A percentile compares a stretch with the other conserved stretches of the same genome.
These are phyloP conservation scores for Scatophagus argus DNA, from an alignment of 2,113 vertebrate genomes.

Conservation along the genomic window DNA sequence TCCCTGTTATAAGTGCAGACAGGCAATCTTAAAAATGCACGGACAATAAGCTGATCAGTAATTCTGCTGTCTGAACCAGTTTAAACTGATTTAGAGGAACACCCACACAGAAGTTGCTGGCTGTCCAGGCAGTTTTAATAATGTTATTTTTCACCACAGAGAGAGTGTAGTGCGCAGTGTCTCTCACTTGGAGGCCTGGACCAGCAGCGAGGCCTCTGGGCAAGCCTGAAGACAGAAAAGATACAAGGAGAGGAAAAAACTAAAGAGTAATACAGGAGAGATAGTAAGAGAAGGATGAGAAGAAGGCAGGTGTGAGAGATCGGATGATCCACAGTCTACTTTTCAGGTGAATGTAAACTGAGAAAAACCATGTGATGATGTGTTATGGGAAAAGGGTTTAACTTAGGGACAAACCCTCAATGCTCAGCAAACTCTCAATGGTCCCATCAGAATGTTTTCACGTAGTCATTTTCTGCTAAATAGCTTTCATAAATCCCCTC, in stretches of 20 bases:
- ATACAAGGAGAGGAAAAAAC: neutral
- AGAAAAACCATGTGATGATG: no score
- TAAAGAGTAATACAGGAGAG: neutral
- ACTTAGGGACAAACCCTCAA: neutral
- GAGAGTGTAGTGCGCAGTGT: conserved; percentile 9
- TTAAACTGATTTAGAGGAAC: conserved; percentile 30
- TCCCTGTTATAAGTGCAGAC: neutral
- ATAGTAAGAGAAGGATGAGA: conserved; percentile 2
- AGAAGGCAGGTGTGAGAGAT: neutral
- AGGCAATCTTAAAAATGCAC: conserved; percentile 22
- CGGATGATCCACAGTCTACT: no score
- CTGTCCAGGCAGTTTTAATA: conserved; percentile 28
- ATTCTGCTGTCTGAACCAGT: conserved; percentile 46
- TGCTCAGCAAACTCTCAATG: no score
- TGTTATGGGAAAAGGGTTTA: no score
- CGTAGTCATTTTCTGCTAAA: neutral
- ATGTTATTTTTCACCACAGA: conserved; percentile 40
- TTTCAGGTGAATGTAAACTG: no score
- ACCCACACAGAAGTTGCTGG: conserved; percentile 23
- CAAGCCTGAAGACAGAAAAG: conserved; percentile 54
- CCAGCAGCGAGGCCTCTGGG: conserved; percentile 54
- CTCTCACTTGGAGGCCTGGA: conserved; percentile 37
- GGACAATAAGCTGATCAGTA: conserved; percentile 26
- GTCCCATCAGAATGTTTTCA: neutral
- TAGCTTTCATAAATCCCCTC: neutral